Evolutionary conservation across 2,888 invertebrate genomes (phyloP).

Genomic region (Apeira syringaria): DNA sequence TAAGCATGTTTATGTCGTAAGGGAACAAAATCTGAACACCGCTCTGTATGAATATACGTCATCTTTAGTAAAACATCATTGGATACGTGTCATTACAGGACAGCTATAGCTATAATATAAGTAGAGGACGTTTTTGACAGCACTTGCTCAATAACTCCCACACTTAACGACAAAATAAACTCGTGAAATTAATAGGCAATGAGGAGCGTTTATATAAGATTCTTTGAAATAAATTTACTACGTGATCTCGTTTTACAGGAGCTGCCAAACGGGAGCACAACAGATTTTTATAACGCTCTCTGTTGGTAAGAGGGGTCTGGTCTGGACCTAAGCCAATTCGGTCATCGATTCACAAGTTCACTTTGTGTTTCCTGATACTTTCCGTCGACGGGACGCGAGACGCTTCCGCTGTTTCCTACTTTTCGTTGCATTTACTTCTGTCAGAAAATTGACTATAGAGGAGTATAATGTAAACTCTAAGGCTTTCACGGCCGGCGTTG

Average conservation of each 20-base stretch:
- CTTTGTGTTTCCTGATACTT: constrained; percentile 72
- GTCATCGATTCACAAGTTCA: constrained; percentile 78
- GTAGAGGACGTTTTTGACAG: no score
- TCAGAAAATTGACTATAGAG: no score
- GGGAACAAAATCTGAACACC: no score
- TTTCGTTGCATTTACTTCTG: not conserved
- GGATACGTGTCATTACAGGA: no score
- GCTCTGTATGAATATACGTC: no score
- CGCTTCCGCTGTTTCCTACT: constrained; percentile 39
- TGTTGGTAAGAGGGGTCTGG: constrained; percentile 78
- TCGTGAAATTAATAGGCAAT: constrained; percentile 65
- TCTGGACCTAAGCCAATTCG: constrained; percentile 74
- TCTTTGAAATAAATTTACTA: constrained; percentile 75
- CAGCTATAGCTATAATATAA: no score
- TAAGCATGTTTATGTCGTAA: no score
- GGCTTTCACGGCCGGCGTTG: no score
- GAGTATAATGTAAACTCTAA: no score
- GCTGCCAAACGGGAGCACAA: constrained; percentile 78
- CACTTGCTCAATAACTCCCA: no score
- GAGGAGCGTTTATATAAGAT: constrained; percentile 59
- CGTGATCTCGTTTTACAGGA: constrained; percentile 57
- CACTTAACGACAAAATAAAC: no score
- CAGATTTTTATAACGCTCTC: constrained; percentile 80
- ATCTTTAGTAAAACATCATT: no score
- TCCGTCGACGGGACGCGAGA: constrained; percentile 51